Base-by-base conservation (phyloP, 2,888 invertebrate genomes). In the Cephalotes varians region DNA sequence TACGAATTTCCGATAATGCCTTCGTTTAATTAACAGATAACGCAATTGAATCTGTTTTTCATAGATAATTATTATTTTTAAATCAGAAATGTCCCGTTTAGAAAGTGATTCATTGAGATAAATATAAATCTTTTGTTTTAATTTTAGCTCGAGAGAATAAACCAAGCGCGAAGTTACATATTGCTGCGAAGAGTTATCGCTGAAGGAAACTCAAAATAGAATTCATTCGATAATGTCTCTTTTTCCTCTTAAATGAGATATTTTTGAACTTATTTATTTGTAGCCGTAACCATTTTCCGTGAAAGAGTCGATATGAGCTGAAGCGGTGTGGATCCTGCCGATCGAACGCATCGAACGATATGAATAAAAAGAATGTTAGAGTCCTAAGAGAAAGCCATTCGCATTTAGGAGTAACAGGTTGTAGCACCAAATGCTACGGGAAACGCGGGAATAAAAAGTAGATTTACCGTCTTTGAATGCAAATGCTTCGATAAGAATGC, bases 401-500 rank as follows among this genome's bases (percentile, higher is more conserved):
- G 54, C 44, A 12, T 44, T 25, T 69, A 71, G 54, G 69, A 77
- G 77, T 77, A 77, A 79, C 77, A 79, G 77, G 77, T 79, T 71
- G 77, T 71, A 79, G 71, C 9, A 56, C 31, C 69, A 21, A 77
- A 54, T 69, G 76, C 76, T 67, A 69, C 76, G 76, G 12, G 76
- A 77, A 69, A 77, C 56, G 31, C 34, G 40, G 56, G 71, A 56
- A 71, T 79, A 79, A 79, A 79, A 79, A 79, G 77, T 71, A 79
- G 71, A 79, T 79, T 79, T 79, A 79, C 77, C 77, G 71, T 79
- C 77, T 56, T 44, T 44, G 77, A 69, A 79, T 79, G 77, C 71
- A 79, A 79, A 79, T 79, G 71, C 54, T 18, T 56, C 77, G 77
- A 79, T 79, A 79, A 79, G 77, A 71, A 79, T 79, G 77, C 77